Percentiles rank a stretch among this genome's conserved stretches.
These are phyloP conservation scores for Leptodactylus fallax DNA, from an alignment of 2,797 vertebrate species.

Conservation along the genomic window DNA sequence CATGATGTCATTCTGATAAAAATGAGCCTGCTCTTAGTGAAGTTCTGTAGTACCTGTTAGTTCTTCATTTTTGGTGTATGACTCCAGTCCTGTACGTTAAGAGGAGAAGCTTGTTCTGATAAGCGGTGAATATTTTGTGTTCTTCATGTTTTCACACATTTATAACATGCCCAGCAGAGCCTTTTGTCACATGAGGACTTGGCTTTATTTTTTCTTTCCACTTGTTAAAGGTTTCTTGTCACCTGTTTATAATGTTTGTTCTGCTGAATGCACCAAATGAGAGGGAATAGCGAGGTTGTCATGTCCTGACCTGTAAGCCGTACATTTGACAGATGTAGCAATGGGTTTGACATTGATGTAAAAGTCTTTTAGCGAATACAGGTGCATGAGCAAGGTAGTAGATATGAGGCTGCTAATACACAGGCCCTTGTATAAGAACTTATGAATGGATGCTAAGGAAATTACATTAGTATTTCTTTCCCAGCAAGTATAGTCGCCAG, in stretches of 20 bases:
- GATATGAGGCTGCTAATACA: neutral
- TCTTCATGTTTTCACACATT: neutral
- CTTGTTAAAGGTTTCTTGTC: constrained; percentile 11
- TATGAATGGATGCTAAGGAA: too few relatives aligned
- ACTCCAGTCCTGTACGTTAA: neutral
- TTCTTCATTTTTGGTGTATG: too few relatives aligned
- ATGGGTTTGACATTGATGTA: neutral
- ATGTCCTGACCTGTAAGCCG: neutral
- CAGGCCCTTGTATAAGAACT: neutral
- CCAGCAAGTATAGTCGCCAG: too few relatives aligned
- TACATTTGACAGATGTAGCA: neutral
- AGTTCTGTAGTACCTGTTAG: too few relatives aligned
- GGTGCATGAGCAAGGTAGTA: neutral
- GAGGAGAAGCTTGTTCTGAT: neutral
- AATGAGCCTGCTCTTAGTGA: too few relatives aligned
- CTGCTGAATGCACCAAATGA: neutral
- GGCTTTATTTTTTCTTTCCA: neutral
- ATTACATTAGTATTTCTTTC: too few relatives aligned
- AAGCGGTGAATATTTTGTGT: neutral
- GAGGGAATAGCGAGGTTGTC: neutral
- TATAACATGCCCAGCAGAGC: neutral
- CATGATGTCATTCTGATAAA: too few relatives aligned
- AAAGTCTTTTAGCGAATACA: neutral
- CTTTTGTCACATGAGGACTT: neutral
- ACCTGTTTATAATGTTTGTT: neutral